Evolutionary conservation across 2,797 vertebrate genomes (phyloP).

Genomic region (Petrocephalus schoutedeni): DNA sequence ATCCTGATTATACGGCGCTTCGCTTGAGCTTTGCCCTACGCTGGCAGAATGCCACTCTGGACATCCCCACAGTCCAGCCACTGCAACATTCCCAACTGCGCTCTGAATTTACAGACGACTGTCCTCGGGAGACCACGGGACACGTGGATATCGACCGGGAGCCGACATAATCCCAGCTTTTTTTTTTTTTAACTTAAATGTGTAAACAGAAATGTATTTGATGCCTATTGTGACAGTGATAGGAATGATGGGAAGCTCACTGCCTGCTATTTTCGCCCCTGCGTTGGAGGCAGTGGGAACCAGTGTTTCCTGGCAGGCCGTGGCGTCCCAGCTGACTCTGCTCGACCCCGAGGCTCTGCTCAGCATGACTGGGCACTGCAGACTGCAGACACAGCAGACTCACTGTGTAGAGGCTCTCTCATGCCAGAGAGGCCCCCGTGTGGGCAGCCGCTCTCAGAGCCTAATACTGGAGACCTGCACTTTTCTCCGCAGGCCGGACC

Average conservation of each 20-base stretch:
- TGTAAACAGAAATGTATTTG: not conserved
- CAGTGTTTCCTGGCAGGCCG: not conserved
- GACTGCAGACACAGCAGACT: not conserved
- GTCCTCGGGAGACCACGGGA: not conserved
- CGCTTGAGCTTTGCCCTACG: not conserved
- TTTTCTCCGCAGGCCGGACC: not conserved
- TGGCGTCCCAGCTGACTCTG: not conserved
- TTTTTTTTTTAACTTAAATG: not conserved
- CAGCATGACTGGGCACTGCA: not conserved
- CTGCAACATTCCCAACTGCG: not conserved
- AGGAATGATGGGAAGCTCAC: not conserved
- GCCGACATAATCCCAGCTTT: not conserved
- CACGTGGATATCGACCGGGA: not conserved
- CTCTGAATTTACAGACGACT: no score
- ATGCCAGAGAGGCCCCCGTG: not conserved
- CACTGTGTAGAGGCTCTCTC: not conserved
- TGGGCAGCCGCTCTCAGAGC: not conserved
- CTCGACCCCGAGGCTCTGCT: not conserved
- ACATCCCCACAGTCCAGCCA: not conserved
- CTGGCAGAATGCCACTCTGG: not conserved
- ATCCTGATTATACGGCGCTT: not conserved
- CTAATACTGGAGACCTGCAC: not conserved
- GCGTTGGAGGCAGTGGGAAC: not conserved
- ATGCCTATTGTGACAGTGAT: not conserved
- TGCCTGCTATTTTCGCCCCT: not conserved